Evolutionary conservation across 2,797 vertebrate species (phyloP).

Genomic region (Typhlichthys subterraneus): DNA sequence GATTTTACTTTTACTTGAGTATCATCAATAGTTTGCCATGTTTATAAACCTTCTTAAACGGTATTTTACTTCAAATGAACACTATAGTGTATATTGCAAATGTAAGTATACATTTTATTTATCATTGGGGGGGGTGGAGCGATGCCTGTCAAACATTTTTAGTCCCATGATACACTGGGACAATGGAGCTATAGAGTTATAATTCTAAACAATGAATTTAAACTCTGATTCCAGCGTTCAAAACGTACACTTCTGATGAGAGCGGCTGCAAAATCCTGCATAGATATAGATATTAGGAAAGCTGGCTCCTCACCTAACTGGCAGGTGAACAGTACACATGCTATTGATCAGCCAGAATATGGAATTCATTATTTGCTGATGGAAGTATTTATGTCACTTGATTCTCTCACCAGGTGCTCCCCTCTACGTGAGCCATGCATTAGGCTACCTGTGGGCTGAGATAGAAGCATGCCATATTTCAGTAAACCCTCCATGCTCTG

Average conservation of each 20-base stretch:
- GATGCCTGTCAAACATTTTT: no score
- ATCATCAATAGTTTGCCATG: constrained; percentile 8
- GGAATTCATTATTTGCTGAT: constrained; percentile 60
- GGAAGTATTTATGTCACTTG: constrained; percentile 45
- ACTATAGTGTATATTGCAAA: neutral
- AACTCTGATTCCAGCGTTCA: no score
- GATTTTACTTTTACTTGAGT: constrained; percentile 27
- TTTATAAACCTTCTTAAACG: constrained; percentile 18
- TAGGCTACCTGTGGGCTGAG: constrained; percentile 37
- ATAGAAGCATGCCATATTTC: constrained; percentile 46
- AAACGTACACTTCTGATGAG: constrained; percentile 37
- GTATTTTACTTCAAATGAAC: neutral
- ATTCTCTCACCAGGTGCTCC: constrained; percentile 37
- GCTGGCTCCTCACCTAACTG: constrained; percentile 60
- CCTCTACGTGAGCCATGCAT: constrained; percentile 31
- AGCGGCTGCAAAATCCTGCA: constrained; percentile 48
- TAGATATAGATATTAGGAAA: constrained; percentile 63
- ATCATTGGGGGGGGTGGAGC: no score
- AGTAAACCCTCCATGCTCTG: constrained; percentile 34
- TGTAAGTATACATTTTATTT: no score
- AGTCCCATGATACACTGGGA: no score
- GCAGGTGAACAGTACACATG: constrained; percentile 13
- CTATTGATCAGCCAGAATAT: constrained; percentile 63
- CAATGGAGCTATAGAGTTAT: no score
- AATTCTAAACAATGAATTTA: no score